Conservation (phyloP, 2,888 invertebrate genomes). For the Oligia latruncula region DNA sequence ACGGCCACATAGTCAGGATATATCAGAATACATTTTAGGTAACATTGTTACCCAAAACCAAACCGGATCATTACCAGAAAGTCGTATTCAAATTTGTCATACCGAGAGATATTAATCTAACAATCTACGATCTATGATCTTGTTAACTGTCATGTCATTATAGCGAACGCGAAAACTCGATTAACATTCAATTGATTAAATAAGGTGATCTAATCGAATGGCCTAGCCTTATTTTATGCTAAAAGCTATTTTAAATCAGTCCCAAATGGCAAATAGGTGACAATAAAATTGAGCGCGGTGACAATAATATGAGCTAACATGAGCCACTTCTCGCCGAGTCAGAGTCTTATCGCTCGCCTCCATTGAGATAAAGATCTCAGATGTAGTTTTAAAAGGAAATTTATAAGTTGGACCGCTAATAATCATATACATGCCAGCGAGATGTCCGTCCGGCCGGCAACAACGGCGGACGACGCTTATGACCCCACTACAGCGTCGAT, state of each 20-base stretch:
- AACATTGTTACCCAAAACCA: conserved; percentile 54
- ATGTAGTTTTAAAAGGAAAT: conserved; percentile 83
- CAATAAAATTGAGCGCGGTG: conserved; percentile 78
- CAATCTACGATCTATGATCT: conserved; percentile 75
- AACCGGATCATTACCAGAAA: conserved; percentile 70
- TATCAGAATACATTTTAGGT: conserved; percentile 37
- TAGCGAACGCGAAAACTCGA: conserved; percentile 77
- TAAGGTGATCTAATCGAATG: conserved; percentile 79
- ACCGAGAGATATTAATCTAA: conserved; percentile 76
- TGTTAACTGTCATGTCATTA: conserved; percentile 78
- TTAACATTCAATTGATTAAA: conserved; percentile 82
- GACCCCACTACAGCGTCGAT: conserved; percentile 83
- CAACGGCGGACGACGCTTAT: conserved; percentile 80
- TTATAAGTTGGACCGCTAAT: conserved; percentile 84
- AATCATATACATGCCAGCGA: conserved; percentile 85
- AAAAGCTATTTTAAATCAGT: conserved; percentile 81
- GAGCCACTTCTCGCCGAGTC: conserved; percentile 67
- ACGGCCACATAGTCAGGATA: conserved; percentile 37
- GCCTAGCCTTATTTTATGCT: conserved; percentile 82
- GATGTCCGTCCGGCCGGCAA: conserved; percentile 77
- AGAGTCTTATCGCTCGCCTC: conserved; percentile 75
- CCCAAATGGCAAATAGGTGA: conserved; percentile 80
- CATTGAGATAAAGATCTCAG: conserved; percentile 82
- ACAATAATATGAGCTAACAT: conserved; percentile 77
- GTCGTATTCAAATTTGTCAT: conserved; percentile 73